Evolutionary conservation across 2,888 invertebrate genomes (phyloP).

Genomic region (Melipona beecheii): DNA sequence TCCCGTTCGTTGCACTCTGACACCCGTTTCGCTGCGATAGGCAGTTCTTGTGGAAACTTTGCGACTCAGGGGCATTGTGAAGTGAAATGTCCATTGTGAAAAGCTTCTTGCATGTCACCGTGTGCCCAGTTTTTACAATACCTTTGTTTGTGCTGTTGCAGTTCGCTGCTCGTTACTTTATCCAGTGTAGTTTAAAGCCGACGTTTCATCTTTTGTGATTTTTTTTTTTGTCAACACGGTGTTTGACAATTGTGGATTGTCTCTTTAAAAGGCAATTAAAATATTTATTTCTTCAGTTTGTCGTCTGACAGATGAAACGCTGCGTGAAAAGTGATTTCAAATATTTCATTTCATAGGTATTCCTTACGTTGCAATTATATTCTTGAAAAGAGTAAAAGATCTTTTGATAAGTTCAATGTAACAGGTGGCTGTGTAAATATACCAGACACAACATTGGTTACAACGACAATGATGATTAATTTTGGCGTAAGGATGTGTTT

Average conservation of each 20-base stretch:
- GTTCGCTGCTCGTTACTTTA: constrained; percentile 24
- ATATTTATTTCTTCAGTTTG: not conserved
- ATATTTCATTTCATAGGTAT: not conserved
- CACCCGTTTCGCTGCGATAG: constrained; percentile 11
- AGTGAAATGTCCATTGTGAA: constrained; percentile 38
- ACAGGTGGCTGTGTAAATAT: constrained; percentile 47
- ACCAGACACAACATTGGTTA: not conserved
- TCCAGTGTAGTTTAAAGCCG: constrained; percentile 16
- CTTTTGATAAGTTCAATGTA: constrained; percentile 16
- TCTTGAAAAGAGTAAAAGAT: not conserved
- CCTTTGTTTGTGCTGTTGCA: constrained; percentile 18
- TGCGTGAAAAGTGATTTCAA: not conserved
- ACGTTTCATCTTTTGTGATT: not conserved
- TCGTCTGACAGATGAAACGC: not conserved
- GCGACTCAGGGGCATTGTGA: constrained; percentile 22
- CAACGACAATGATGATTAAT: not conserved
- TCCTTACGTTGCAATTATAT: not conserved
- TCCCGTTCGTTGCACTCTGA: constrained; percentile 7
- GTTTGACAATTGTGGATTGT: not conserved
- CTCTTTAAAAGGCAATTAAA: not conserved
- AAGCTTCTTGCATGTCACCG: constrained; percentile 41
- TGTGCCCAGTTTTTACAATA: constrained; percentile 49
- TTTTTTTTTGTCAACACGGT: not conserved
- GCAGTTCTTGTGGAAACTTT: constrained; percentile 39
- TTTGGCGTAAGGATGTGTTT: not conserved